Evolutionary conservation across 2,797 vertebrate genomes (phyloP).

Genomic region (Myioborus melanocephalus): DNA sequence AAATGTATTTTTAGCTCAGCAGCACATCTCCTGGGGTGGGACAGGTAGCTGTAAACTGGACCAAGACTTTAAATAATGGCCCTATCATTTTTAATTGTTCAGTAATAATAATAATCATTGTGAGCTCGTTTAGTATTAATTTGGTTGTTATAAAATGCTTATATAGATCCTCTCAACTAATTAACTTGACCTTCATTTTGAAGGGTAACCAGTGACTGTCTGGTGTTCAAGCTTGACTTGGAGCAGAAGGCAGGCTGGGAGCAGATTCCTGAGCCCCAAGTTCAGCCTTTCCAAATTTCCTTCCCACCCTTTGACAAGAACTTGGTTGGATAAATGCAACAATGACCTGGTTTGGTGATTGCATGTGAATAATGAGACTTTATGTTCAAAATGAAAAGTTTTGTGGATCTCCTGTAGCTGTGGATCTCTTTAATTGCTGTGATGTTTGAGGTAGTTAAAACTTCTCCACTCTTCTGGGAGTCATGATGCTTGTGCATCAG

Average conservation of each 20-base stretch:
- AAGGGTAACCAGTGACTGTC: neutral
- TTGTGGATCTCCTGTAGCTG: neutral
- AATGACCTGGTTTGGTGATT: neutral
- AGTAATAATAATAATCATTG: neutral
- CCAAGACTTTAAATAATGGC: neutral
- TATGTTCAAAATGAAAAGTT: neutral
- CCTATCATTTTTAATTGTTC: neutral
- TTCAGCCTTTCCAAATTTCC: neutral
- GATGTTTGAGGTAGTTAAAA: neutral
- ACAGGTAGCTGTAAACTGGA: neutral
- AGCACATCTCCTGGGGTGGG: neutral
- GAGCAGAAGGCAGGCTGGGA: neutral
- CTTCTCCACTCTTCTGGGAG: neutral
- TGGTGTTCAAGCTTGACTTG: neutral
- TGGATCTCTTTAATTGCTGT: neutral
- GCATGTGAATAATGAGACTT: neutral
- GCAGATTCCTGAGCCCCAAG: neutral
- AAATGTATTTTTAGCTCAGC: neutral
- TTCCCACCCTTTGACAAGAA: neutral
- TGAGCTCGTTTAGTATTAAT: neutral
- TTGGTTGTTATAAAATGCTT: neutral
- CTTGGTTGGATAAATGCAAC: neutral
- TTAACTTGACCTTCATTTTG: neutral
- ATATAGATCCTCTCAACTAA: neutral
- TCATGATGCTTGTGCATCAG: neutral